A percentile compares a stretch with the other conserved stretches of the same genome.
These are phyloP conservation scores for Sebastes vulpes DNA, from an alignment of 2,797 vertebrate species.

Conservation along the genomic window DNA sequence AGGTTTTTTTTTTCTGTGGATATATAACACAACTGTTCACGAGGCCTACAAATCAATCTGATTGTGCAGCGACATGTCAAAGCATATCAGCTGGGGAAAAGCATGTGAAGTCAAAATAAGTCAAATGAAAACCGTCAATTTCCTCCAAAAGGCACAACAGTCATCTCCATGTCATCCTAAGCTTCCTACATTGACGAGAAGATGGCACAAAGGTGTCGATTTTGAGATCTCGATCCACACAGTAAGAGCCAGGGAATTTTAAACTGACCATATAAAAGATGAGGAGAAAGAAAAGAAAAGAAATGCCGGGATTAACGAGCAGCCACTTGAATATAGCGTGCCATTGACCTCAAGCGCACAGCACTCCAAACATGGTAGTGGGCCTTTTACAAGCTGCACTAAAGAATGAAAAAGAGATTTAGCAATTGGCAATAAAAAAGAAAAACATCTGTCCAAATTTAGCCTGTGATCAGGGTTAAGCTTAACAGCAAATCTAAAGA, in stretches of 20 bases:
- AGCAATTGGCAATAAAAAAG: background rate
- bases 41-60: background rate
- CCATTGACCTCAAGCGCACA: constrained; percentile 22
- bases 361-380: constrained; percentile 44
- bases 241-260: background rate
- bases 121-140: background rate
- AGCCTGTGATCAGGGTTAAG: background rate
- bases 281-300: background rate
- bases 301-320: background rate
- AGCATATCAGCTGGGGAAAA: background rate
- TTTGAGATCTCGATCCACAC: background rate
- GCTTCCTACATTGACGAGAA: background rate
- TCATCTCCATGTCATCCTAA: background rate
- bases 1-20: background rate
- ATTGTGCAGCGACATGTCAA: background rate
- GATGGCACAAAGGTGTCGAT: too few relatives aligned
- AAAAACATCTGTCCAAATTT: background rate
- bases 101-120: background rate
- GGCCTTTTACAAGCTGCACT: constrained; percentile 17
- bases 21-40: background rate
- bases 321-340: constrained; percentile 8
- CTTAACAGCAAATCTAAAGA: background rate
- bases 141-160: background rate
- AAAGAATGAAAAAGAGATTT: background rate
- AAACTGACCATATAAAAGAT: background rate